Base-by-base conservation (phyloP, 2,113 vertebrate species). In the Nerophis ophidion region DNA sequence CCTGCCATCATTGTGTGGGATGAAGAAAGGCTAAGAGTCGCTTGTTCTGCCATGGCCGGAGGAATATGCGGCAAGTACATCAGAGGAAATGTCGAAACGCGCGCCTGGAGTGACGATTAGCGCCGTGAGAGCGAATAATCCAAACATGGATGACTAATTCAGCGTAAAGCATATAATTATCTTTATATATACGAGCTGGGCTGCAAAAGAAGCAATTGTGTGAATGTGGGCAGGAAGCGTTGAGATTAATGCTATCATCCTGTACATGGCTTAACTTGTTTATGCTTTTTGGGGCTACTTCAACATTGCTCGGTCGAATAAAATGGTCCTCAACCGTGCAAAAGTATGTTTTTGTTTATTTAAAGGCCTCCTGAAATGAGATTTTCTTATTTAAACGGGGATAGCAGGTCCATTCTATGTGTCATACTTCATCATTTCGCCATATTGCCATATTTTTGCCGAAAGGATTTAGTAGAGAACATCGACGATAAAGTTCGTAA, bases 81-180 rank as follows among this genome's bases (percentile, higher is more conserved):
- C 59, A 62, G 51, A 74, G 71, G 36, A 72, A 72, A 65, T 47
- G 13, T 52, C 69, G 48, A 68, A 71, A 65, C 10, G 57, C 13
- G 47, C 5, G 70, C 74, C 74, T 50, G 62, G 68, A 70, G 79
- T 65, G 61, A 68, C 70, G 57, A 67, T 63, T 51, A 35, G 9
- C 49, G 33, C 57, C 52, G n/a, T 7, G 66, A 80, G 65, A 72
- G 74, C 79, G 46, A 71, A 65, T 74, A 60, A 74, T 70, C 71
- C 74, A 33, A 65, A 68, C 48, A 36, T 36, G 64, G 77, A 67
- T 67, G 46, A 68, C 56, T 60, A 64, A 68, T 72, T 72, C 65
- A 66, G 68, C 54, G 50, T 57, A 71, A 72, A 75, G 67, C 44
- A 65, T 50, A 56, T 68, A 61, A 74, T 63, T 51, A 19, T 51